Evolutionary conservation across 2,888 invertebrate species (phyloP), one percentile per base, ranked within the genome.

Genomic region (Sialis fuliginosa): DNA sequence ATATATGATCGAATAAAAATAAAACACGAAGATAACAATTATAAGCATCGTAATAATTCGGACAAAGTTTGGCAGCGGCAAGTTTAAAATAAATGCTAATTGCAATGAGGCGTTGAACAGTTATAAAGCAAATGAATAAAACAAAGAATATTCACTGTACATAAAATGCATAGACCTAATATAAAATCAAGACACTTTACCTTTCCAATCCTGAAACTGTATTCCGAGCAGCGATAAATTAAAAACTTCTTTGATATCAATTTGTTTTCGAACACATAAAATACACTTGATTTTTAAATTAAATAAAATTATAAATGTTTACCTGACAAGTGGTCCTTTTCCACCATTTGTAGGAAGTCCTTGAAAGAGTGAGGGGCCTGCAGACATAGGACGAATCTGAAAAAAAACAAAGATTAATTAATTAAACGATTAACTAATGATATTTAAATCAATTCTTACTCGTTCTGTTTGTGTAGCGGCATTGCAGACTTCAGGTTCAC

Each of bases 391-490:
- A 56, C 75, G 70, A 57, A 72, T 63, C 75, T 75, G 57, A 10
- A 22, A 48, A n/a, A 22, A 22, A 22, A 2, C 22, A 22, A 22
- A 22, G 22, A 22, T 22, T 22, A 22, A 22, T 22, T 22, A 22
- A 22, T 4, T 22, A 22, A 22, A 22, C 4, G 4, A 22, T 22
- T 4, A 22, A 22, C 22, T 22, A 22, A 22, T 22, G 4, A 22
- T 22, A 22, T 10, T 10, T 10, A 37, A 37, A 37, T 6, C n/a
- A 30, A 37, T 31, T 55, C 65, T 61, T 68, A 88, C 87, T 77
- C 86, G 75, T 63, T 88, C 88, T 33, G 88, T 88, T 70, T 88
- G 88, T 57, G 88, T 88, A 58, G 88, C 83, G 54, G 81, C 83
- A 64, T 84, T 86, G 62, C 79, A 79, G 54, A 75, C 78, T 60